Evolutionary conservation across 2,888 invertebrate genomes (phyloP).

Genomic region (Pterostichus madidus): DNA sequence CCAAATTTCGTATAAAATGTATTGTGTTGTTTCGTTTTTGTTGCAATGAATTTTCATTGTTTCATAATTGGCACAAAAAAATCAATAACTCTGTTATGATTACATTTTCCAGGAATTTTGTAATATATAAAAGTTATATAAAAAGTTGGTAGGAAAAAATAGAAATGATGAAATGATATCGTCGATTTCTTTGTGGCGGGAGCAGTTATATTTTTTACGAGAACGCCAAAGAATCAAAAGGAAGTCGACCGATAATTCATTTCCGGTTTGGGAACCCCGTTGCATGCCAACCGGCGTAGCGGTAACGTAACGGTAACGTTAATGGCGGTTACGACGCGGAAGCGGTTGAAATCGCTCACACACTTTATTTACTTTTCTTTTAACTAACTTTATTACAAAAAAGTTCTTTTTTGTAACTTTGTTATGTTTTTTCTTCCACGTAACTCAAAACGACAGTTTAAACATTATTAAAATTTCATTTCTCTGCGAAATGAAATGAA

Average conservation of each 20-base stretch:
- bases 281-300: conserved; percentile 40
- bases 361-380: conserved; percentile 19
- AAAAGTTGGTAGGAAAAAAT: conserved; percentile 3
- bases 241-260: conserved; percentile 56
- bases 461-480: conserved; percentile 29
- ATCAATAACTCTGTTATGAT: background rate
- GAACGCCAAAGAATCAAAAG: conserved; percentile 4
- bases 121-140: background rate
- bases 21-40: too few relatives aligned
- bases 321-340: conserved; percentile 6
- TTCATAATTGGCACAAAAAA: background rate
- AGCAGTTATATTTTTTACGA: conserved; percentile 20
- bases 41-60: background rate
- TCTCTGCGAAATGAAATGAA: background rate
- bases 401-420: conserved; percentile 26
- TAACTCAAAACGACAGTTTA: conserved; percentile 16
- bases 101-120: background rate
- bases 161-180: background rate
- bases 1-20: too few relatives aligned
- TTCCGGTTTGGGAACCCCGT: conserved; percentile 41
- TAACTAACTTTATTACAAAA: conserved; percentile 43
- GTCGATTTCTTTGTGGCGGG: conserved; percentile 6
- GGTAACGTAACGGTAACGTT: conserved; percentile 19
- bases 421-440: conserved; percentile 2
- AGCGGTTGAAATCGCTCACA: conserved; percentile 2